phyloP scores from a whole-genome alignment of 2,888 invertebrate genomes.

The Callyntrura sp. region DNA sequence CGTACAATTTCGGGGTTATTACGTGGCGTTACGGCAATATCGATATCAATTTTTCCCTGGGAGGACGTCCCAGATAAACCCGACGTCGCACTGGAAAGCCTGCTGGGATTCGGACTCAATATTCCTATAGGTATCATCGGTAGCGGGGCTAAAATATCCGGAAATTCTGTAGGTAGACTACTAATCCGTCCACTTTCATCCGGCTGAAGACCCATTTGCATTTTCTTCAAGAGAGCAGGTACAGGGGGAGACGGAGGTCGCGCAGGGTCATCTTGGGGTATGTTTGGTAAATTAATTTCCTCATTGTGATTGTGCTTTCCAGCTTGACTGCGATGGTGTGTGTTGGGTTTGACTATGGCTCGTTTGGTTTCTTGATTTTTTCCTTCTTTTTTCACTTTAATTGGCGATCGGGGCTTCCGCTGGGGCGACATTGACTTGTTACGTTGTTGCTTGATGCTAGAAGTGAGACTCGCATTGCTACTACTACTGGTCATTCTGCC shows the following conservation, averaged over 20 bases:
- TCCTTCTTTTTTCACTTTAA: constrained; percentile 25
- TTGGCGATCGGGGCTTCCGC: constrained; percentile 40
- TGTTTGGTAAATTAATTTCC: constrained; percentile 34
- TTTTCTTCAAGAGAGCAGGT: constrained; percentile 82
- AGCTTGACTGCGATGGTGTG: not conserved
- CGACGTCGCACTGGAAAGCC: constrained; percentile 75
- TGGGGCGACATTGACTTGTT: constrained; percentile 57
- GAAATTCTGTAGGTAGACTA: constrained; percentile 71
- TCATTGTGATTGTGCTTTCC: not conserved
- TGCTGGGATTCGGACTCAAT: constrained; percentile 56
- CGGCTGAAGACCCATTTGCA: constrained; percentile 80
- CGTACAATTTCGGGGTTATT: constrained; percentile 65
- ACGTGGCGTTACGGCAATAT: constrained; percentile 76
- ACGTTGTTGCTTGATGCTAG: not conserved
- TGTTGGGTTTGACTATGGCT: not conserved
- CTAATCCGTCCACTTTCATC: constrained; percentile 77
- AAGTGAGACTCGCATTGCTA: constrained; percentile 6
- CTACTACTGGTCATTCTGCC: not conserved
- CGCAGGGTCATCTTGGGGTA: constrained; percentile 10
- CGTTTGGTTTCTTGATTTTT: not conserved
- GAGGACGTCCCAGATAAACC: constrained; percentile 43
- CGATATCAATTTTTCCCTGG: constrained; percentile 78
- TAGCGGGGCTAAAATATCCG: constrained; percentile 68
- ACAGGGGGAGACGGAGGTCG: constrained; percentile 80
- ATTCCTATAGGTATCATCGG: constrained; percentile 67